Conservation (phyloP, 2,888 invertebrate genomes). For the Ramazzottius varieornatus region DNA sequence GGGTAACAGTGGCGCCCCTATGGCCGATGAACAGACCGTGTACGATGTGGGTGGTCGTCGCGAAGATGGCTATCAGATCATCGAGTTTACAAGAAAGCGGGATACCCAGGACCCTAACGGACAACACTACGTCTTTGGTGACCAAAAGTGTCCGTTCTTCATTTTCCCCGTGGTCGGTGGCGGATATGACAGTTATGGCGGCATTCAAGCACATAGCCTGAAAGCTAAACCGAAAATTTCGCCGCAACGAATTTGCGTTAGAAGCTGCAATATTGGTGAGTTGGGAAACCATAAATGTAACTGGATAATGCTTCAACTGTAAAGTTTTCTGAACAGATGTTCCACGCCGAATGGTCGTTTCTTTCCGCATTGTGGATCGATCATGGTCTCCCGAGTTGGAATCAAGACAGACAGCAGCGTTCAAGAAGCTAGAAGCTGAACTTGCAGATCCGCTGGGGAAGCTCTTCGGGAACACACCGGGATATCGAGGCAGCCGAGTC, state of each 20-base stretch:
- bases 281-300: not conserved
- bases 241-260: not conserved
- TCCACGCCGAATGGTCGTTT: not conserved
- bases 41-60: not conserved
- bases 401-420: not conserved
- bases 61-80: not conserved
- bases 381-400: not conserved
- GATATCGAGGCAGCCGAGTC: not conserved
- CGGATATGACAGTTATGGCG: not conserved
- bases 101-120: not conserved
- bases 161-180: slow-evolving; percentile 2
- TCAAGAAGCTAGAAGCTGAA: slow-evolving; percentile 2
- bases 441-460: not conserved
- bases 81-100: not conserved
- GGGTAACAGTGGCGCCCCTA: not conserved
- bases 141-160: slow-evolving; percentile 3
- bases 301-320: not conserved
- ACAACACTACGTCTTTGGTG: not conserved
- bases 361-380: not conserved
- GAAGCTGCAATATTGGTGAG: not conserved
- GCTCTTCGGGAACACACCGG: not conserved
- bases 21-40: not conserved
- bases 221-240: not conserved
- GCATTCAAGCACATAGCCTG: not conserved
- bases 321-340: not conserved